These are phyloP conservation scores for Spheniscus mendiculus DNA, from an alignment of 2,113 vertebrate genomes.

Conservation along the genomic window DNA sequence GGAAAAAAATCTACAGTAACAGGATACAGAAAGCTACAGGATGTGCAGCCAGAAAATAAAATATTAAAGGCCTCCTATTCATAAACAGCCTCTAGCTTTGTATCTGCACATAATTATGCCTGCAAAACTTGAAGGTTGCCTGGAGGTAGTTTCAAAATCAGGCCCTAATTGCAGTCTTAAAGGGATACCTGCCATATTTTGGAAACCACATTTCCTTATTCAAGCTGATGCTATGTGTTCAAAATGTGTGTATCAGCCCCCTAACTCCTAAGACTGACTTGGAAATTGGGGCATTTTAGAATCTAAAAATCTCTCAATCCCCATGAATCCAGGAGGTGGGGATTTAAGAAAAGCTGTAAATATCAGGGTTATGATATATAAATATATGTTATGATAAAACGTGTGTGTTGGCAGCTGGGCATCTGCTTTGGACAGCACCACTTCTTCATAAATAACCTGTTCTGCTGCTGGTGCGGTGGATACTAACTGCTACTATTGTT, in stretches of 20 bases:
- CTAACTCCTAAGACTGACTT: not conserved
- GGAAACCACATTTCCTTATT: not conserved
- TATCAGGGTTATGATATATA: no score
- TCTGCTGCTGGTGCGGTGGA: not conserved
- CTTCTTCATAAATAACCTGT: not conserved
- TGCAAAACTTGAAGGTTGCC: not conserved
- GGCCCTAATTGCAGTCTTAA: not conserved
- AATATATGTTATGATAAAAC: not conserved
- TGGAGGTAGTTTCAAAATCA: constrained; percentile 1
- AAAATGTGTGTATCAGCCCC: not conserved
- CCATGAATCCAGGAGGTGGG: not conserved
- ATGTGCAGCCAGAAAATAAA: not conserved
- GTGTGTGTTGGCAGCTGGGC: not conserved
- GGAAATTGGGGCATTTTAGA: not conserved
- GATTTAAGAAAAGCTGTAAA: constrained; percentile 13
- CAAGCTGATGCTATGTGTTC: not conserved
- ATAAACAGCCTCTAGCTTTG: not conserved
- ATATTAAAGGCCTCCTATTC: not conserved
- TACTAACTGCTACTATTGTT: not conserved
- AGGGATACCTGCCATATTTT: not conserved
- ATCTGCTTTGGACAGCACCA: not conserved
- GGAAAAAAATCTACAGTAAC: not conserved
- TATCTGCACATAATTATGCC: not conserved
- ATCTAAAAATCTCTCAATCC: not conserved
- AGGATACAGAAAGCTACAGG: not conserved